A percentile compares a stretch with the other conserved stretches of the same genome.
Conservation (phyloP, 2,113 vertebrate species). For the Megaceryle maxima region DNA sequence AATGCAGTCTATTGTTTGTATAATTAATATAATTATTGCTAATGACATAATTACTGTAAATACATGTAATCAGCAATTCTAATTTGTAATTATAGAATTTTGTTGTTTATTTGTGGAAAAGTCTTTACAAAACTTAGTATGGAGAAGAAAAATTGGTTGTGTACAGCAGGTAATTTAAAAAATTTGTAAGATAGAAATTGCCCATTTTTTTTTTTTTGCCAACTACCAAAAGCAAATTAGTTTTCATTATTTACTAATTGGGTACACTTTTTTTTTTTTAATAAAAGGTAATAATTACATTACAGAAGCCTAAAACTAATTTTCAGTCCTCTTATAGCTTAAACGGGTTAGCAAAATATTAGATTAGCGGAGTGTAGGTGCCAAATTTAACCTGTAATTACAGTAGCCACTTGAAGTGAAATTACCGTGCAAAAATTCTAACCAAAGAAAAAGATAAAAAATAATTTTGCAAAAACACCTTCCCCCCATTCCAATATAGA, state of each 20-base stretch:
- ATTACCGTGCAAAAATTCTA: conserved; percentile 8
- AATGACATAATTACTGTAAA: conserved; percentile 69
- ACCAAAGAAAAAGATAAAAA: not conserved
- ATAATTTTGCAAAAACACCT: not conserved
- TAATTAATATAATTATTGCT: conserved; percentile 71
- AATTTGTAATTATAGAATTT: conserved; percentile 67
- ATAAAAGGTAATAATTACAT: conserved; percentile 41
- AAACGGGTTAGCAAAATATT: conserved; percentile 38
- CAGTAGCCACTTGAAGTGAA: not conserved
- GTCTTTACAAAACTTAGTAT: conserved; percentile 21
- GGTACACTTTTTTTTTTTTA: not conserved
- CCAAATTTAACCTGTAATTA: conserved; percentile 47
- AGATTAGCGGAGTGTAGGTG: not conserved
- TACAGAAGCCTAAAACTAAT: conserved; percentile 18
- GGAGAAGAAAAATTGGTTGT: conserved; percentile 15
- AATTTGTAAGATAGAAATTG: not conserved
- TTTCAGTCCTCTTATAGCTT: conserved; percentile 12
- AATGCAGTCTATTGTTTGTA: conserved; percentile 52
- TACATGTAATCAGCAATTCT: conserved; percentile 60
- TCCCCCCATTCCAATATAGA: not conserved
- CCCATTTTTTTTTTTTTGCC: not conserved
- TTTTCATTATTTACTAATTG: conserved; percentile 62
- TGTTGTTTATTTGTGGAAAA: conserved; percentile 51
- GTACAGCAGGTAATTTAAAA: conserved; percentile 36
- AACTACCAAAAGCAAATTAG: conserved; percentile 25